Conservation (phyloP, 2,797 vertebrate species). For the Fistularia commersonii region DNA sequence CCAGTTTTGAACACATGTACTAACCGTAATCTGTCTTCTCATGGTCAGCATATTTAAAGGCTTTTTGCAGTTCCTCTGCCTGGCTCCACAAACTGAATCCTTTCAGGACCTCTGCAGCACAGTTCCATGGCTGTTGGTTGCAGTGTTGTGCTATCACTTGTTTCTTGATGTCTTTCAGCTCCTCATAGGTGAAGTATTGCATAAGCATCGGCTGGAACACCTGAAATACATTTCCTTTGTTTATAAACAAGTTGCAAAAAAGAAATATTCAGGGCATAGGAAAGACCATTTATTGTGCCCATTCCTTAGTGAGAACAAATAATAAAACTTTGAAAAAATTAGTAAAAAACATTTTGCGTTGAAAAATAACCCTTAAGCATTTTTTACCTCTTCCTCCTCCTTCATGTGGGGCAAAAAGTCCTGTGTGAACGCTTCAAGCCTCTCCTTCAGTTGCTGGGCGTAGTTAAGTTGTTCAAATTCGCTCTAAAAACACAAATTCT, state of each 20-base stretch:
- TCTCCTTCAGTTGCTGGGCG: constrained; percentile 94
- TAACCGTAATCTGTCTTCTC: constrained; percentile 91
- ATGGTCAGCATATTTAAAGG: constrained; percentile 92
- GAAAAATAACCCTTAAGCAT: neutral
- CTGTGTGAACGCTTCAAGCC: constrained; percentile 93
- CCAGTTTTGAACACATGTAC: constrained; percentile 13
- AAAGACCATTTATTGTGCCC: too few relatives aligned
- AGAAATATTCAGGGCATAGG: neutral
- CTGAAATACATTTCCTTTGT: constrained; percentile 63
- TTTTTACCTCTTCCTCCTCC: constrained; percentile 94
- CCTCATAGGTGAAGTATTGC: constrained; percentile 98
- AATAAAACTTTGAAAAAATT: too few relatives aligned
- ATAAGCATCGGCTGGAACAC: constrained; percentile 99
- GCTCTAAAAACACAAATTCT: constrained; percentile 69
- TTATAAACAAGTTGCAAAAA: neutral
- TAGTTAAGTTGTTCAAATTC: constrained; percentile 98
- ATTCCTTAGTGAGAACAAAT: too few relatives aligned
- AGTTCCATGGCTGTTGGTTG: constrained; percentile 80
- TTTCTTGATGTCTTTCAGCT: constrained; percentile 97
- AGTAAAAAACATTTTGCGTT: too few relatives aligned
- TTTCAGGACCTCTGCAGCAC: constrained; percentile 81
- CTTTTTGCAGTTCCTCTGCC: constrained; percentile 90
- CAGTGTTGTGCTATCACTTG: constrained; percentile 96
- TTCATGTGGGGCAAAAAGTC: constrained; percentile 99
- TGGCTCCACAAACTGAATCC: constrained; percentile 90